Percentiles rank a stretch among this genome's conserved stretches.
phyloP scores from a whole-genome alignment of 2,888 invertebrate species.

The Timema cristinae region DNA sequence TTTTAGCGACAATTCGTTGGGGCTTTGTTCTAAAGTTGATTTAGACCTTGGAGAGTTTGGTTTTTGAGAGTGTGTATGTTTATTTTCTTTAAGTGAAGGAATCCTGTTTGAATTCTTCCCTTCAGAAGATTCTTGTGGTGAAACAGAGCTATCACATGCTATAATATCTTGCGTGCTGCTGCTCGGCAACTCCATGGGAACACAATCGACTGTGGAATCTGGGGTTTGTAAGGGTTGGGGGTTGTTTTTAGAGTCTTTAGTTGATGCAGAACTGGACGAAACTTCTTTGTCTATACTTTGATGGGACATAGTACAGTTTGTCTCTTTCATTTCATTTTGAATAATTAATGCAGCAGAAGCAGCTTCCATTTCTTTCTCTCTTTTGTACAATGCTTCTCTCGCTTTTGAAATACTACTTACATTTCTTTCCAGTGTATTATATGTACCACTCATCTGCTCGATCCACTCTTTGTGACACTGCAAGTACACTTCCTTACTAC shows the following conservation, averaged over 20 bases:
- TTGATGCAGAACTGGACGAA: neutral
- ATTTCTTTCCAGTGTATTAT: neutral
- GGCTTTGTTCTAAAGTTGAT: no score
- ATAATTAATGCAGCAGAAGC: neutral
- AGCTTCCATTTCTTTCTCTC: neutral
- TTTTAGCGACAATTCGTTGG: no score
- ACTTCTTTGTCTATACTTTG: neutral
- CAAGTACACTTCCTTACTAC: slow-evolving; percentile 1
- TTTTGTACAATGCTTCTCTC: neutral
- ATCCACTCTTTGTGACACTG: slow-evolving; percentile 8
- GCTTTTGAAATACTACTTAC: neutral
- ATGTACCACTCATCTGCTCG: neutral
- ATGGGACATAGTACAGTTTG: no score
- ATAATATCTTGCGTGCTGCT: neutral
- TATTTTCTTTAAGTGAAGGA: no score
- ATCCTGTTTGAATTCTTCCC: no score
- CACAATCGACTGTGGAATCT: slow-evolving; percentile 3
- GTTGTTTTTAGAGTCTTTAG: neutral
- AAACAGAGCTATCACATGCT: slow-evolving; percentile 3
- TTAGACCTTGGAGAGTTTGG: no score
- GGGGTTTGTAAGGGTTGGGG: neutral
- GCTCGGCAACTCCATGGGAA: neutral
- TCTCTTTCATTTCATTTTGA: neutral
- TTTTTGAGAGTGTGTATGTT: no score
- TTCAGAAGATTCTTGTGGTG: neutral